Conservation (phyloP, 2,113 vertebrate genomes). For the Propithecus coquereli region DNA sequence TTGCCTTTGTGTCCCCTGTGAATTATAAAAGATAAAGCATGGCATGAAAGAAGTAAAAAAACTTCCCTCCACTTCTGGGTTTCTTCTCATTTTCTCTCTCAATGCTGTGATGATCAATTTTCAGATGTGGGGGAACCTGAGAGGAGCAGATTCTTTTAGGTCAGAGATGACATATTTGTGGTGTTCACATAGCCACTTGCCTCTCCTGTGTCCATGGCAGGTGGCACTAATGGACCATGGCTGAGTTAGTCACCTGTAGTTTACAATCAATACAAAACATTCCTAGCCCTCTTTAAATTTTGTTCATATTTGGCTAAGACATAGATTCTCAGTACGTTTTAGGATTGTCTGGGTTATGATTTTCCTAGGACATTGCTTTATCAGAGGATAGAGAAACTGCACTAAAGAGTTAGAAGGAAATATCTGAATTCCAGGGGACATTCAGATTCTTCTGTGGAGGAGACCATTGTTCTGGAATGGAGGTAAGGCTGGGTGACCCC, state of each 20-base stretch:
- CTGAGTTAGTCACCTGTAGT: neutral
- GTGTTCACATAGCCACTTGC: neutral
- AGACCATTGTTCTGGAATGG: neutral
- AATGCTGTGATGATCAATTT: neutral
- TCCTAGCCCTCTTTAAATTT: neutral
- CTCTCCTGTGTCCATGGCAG: neutral
- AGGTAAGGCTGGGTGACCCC: neutral
- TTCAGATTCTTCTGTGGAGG: neutral
- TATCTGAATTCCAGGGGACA: neutral
- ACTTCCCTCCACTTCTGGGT: neutral
- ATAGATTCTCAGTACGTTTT: neutral
- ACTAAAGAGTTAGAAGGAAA: neutral
- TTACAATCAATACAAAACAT: neutral
- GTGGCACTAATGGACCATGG: neutral
- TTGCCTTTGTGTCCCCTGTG: neutral
- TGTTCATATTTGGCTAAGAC: neutral
- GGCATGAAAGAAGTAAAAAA: neutral
- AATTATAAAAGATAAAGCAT: neutral
- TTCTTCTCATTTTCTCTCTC: neutral
- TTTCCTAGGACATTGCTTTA: neutral
- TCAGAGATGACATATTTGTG: neutral
- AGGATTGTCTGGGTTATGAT: neutral
- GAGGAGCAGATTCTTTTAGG: neutral
- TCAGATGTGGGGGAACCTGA: neutral
- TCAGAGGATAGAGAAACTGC: neutral